Evolutionary conservation across 2,888 invertebrate species (phyloP), one percentile per base, ranked within the genome.

Genomic region (Rapana venosa): DNA sequence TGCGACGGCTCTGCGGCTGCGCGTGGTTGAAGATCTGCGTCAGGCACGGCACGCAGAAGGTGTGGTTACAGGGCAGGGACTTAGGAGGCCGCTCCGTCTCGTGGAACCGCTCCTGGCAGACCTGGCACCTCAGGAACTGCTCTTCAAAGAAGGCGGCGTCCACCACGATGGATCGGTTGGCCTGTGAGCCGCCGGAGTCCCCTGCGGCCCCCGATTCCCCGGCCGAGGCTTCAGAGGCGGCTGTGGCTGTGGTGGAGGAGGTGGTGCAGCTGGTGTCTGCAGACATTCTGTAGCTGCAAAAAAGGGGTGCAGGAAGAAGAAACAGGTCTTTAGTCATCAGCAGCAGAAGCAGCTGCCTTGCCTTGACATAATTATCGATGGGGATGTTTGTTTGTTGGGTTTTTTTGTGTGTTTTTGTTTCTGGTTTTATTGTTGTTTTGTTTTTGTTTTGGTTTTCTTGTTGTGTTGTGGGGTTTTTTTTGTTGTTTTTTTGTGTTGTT

Each of bases 51-150:
- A 94, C 91, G 88, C 95, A 95, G 92, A 94, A 95, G 1, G 94
- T 94, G 90, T 95, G 95, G 92, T 95, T 95, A 90, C 95, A 95
- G 0, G 94, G 95, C 70, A 95, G 90, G 22, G 94, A 94, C 88
- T 95, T 95, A 0, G 95, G 94, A 5, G 93, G 90, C 26, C 94
- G 92, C 22, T 94, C 94, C 0, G 87, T 87, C 86, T 93, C 93
- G 90, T 94, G 93, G 91, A 91, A 95, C 83, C 92, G 93, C 81
- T 95, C 95, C 22, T 93, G 92, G 90, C 95, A 95, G 26, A 95
- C 93, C 90, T 93, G 93, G 81, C 95, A 95, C 5, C 94, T 91
- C 70, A 95, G 92, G 87, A 95, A 95, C 92, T 94, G 94, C 87
- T 95, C 95, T 90, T 95, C 95, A 87, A 95, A 95, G 47, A 94